Percentiles rank a stretch among this genome's conserved stretches.
These are phyloP conservation scores for Echeneis naucrates DNA, from an alignment of 2,797 vertebrate genomes.

Conservation along the genomic window DNA sequence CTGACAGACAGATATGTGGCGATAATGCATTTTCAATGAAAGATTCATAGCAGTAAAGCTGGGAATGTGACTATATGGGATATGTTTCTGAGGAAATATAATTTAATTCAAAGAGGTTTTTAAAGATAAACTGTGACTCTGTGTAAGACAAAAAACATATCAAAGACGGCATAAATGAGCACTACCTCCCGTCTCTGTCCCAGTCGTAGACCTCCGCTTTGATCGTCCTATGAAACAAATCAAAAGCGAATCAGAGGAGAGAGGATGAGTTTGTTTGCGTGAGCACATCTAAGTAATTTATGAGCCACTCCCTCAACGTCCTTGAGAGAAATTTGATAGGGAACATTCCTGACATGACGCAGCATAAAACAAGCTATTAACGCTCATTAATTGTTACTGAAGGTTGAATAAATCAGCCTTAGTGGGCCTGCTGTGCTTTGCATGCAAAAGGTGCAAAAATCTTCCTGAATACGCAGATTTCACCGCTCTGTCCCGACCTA, in stretches of 20 bases:
- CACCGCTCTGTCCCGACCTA: too few relatives aligned
- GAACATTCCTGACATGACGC: conserved; percentile 15
- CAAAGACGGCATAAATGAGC: conserved; percentile 5
- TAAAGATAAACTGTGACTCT: background rate
- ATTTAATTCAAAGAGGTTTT: conserved; percentile 13
- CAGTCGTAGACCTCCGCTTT: conserved; percentile 82
- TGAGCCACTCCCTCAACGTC: conserved; percentile 9
- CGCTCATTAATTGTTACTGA: conserved; percentile 28
- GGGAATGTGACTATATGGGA: background rate
- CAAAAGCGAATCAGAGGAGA: conserved; percentile 50
- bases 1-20: background rate
- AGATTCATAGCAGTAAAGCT: background rate
- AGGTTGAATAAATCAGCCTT: conserved; percentile 39
- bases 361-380: conserved; percentile 30
- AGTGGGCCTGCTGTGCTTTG: background rate
- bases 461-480: background rate
- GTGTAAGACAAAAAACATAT: background rate
- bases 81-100: conserved; percentile 2
- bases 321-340: conserved; percentile 31
- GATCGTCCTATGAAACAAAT: conserved; percentile 73
- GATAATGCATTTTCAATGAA: conserved; percentile 7
- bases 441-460: conserved; percentile 20
- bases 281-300: background rate
- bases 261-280: background rate
- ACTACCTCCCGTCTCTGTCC: conserved; percentile 83